These are phyloP conservation scores for Anastrepha obliqua DNA, from an alignment of 1,140 invertebrate genomes.

Conservation along the genomic window DNA sequence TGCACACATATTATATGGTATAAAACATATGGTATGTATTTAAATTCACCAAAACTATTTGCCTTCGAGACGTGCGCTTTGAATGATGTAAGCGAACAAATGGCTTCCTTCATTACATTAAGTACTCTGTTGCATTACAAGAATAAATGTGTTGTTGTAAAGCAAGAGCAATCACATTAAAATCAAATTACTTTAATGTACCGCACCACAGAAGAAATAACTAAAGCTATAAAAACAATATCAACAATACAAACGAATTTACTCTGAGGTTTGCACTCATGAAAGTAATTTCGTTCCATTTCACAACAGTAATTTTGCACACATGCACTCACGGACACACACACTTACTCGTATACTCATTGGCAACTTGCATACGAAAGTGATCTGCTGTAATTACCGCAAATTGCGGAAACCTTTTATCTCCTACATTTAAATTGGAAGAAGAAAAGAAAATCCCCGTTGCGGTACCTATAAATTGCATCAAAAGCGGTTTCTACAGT, in stretches of 20 bases:
- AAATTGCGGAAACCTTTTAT: conserved; percentile 41
- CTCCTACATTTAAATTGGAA: conserved; percentile 34
- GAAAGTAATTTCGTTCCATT: neutral
- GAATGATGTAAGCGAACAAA: neutral
- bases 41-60: conserved; percentile 11
- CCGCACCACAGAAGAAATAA: neutral
- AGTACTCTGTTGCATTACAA: neutral
- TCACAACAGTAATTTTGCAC: neutral
- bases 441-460: conserved; percentile 23
- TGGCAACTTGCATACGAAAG: conserved; percentile 29
- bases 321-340: neutral
- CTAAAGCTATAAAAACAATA: conserved; percentile 15
- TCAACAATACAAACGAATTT: conserved; percentile 13
- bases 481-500: conserved; percentile 9
- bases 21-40: neutral
- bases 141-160: neutral
- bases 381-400: conserved; percentile 36
- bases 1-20: no score
- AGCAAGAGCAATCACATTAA: conserved; percentile 5
- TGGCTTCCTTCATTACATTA: neutral
- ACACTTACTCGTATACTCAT: neutral
- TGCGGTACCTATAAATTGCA: conserved; percentile 33
- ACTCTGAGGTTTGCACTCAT: neutral
- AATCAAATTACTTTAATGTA: conserved; percentile 41
- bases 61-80: neutral